phyloP scores from a whole-genome alignment of 1,140 invertebrate species.

The Neuroterus valhalla region DNA sequence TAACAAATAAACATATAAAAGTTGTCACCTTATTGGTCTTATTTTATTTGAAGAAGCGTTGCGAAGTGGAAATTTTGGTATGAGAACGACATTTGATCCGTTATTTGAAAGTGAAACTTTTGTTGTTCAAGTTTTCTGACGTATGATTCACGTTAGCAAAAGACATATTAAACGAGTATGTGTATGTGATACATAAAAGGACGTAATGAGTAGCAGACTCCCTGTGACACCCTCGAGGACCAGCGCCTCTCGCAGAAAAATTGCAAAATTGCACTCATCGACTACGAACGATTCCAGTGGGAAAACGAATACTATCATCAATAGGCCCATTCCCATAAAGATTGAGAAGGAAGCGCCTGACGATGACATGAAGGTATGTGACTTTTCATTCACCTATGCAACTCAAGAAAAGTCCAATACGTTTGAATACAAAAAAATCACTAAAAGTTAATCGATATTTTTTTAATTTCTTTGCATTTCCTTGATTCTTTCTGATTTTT shows the following conservation, averaged over 20 bases:
- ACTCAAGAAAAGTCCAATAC: background rate
- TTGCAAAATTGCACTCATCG: conserved; percentile 46
- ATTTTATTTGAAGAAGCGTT: background rate
- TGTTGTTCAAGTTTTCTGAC: conserved; percentile 14
- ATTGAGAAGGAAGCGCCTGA: conserved; percentile 74
- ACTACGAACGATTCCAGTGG: conserved; percentile 47
- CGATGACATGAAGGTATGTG: conserved; percentile 75
- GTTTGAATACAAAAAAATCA: too few species aligned
- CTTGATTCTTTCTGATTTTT: too few species aligned
- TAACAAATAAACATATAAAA: background rate
- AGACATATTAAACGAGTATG: background rate
- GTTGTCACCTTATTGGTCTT: background rate
- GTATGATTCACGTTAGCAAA: background rate
- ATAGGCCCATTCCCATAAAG: conserved; percentile 52
- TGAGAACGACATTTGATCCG: background rate
- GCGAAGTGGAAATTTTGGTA: conserved; percentile 1
- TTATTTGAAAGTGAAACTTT: background rate
- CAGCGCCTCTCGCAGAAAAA: conserved; percentile 52
- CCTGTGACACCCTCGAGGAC: conserved; percentile 51
- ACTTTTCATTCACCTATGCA: conserved; percentile 3
- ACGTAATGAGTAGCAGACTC: conserved; percentile 50
- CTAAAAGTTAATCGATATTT: too few species aligned
- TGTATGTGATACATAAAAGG: conserved; percentile 28
- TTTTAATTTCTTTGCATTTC: too few species aligned
- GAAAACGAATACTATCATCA: conserved; percentile 36